Base-by-base conservation (phyloP, 2,888 invertebrate genomes). In the Melinaea menophilus region DNA sequence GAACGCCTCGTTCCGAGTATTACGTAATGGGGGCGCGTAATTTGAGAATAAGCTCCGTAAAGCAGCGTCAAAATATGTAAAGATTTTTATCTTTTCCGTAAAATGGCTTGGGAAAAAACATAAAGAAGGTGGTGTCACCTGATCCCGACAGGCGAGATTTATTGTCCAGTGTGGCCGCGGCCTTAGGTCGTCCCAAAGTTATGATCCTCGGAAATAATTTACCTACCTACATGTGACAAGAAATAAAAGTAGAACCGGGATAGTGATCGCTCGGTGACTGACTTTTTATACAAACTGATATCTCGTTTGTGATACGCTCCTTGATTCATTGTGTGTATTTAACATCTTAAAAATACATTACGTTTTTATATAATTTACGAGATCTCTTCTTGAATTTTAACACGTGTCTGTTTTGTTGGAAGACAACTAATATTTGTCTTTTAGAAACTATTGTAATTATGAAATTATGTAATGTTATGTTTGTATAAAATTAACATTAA, bases 81-180 rank as follows among this genome's bases (percentile, higher is more conserved):
- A 91, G 91, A 91, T 91, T 86, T 84, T 89, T 90, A 91, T 91
- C 91, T 89, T 90, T 90, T 78, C 89, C 86, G 88, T 91, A 90
- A 91, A 91, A 91, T 83, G 86, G 90, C 88, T 88, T 91, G 91
- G 90, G 91, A 91, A 91, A 91, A 91, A 91, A 91, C 91, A 91
- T 91, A 91, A 91, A 91, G 90, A 90, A 91, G 89, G 87, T 84
- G 88, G 89, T 90, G 91, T 91, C 91, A 91, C 91, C 91, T 91
- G 90, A 90, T 87, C 89, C 85, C 80, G 90, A 88, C 90, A 87
- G 85, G 72, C 71, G 73, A 74, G 88, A 90, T 90, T 90, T 86
- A 90, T 87, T 64, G 79, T 78, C 71, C 84, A 79, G 87, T 90
- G 89, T 90, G 88, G 86, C 89, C 89, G 80, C 82, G 84, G 87